Conservation (phyloP, 2,888 invertebrate species). For the Serrognathus titanus region DNA sequence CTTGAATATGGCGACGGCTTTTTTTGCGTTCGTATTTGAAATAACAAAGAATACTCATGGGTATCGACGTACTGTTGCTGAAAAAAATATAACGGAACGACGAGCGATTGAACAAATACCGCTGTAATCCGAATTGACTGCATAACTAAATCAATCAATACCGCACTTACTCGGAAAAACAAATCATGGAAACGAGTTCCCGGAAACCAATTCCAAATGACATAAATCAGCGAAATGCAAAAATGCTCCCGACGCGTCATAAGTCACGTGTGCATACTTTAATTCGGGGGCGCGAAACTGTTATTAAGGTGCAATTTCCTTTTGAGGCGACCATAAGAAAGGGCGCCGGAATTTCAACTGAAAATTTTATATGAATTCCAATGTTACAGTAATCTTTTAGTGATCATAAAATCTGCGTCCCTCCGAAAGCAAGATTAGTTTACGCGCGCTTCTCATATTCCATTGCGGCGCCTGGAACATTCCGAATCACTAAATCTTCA, state of each 20-base stretch:
- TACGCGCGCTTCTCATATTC: not conserved
- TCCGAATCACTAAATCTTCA: no score
- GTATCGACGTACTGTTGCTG: conserved; percentile 3
- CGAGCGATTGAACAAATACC: conserved; percentile 26
- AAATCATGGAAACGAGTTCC: conserved; percentile 42
- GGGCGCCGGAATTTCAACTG: not conserved
- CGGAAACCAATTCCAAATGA: conserved; percentile 47
- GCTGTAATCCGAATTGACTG: conserved; percentile 30
- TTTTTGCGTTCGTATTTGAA: conserved; percentile 6
- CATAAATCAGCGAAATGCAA: conserved; percentile 47
- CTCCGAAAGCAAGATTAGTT: not conserved
- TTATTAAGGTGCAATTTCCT: conserved; percentile 15
- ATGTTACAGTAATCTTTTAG: conserved; percentile 13
- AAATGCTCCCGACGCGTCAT: conserved; percentile 43
- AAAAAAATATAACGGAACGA: conserved; percentile 8
- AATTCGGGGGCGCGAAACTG: conserved; percentile 24
- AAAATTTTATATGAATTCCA: conserved; percentile 15
- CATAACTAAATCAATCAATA: conserved; percentile 41
- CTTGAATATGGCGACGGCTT: no score
- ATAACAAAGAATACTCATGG: not conserved
- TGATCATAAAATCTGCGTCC: conserved; percentile 10
- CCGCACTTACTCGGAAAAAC: conserved; percentile 23
- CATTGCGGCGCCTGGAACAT: no score
- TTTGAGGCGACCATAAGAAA: no score
- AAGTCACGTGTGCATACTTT: conserved; percentile 42